phyloP scores from a whole-genome alignment of 2,888 invertebrate genomes.

The Clunio marinus region DNA sequence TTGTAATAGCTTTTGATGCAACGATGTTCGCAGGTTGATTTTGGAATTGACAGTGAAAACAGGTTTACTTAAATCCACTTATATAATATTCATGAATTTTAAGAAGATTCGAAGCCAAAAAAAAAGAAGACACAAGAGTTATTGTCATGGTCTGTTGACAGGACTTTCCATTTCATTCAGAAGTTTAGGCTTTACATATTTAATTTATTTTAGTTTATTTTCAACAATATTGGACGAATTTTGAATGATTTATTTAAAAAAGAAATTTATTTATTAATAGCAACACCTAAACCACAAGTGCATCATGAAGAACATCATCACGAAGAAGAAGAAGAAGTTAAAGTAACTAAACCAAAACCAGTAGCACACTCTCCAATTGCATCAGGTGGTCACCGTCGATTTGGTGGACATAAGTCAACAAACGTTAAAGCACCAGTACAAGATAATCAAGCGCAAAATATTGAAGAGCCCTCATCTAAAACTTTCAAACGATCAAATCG shows the following conservation, averaged over 20 bases:
- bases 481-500: slow-evolving; percentile 16
- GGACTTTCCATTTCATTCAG: too few relatives aligned
- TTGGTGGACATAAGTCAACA: slow-evolving; percentile 28
- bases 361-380: not conserved
- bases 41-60: slow-evolving; percentile 13
- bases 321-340: slow-evolving; percentile 11
- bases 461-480: slow-evolving; percentile 22
- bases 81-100: not conserved
- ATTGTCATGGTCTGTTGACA: too few relatives aligned
- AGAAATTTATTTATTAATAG: too few relatives aligned
- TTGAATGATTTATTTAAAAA: too few relatives aligned
- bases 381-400: slow-evolving; percentile 7
- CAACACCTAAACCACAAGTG: not conserved
- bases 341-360: slow-evolving; percentile 4
- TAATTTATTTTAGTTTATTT: too few relatives aligned
- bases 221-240: too few relatives aligned
- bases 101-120: not conserved
- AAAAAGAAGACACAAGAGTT: not conserved
- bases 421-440: slow-evolving; percentile 31
- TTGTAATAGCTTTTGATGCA: not conserved
- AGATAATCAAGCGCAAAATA: slow-evolving; percentile 19
- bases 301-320: not conserved
- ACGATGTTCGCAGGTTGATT: not conserved
- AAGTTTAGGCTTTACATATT: too few relatives aligned
- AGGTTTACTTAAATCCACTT: not conserved